A percentile compares a stretch with the other conserved stretches of the same genome.
These are phyloP conservation scores for Artemia sinica DNA, from an alignment of 2,888 invertebrate species.

Conservation along the genomic window DNA sequence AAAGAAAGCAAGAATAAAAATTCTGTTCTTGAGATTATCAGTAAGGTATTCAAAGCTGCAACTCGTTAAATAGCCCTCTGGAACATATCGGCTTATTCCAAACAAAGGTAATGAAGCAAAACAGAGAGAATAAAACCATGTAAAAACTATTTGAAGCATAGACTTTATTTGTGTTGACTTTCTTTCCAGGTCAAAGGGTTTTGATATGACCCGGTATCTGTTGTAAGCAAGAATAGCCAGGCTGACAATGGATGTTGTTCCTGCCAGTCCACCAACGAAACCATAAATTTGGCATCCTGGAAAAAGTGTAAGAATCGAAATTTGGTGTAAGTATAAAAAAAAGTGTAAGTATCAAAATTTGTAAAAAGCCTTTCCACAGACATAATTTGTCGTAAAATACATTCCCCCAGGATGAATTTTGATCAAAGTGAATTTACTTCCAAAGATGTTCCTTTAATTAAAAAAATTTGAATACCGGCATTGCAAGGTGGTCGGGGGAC, in stretches of 20 bases:
- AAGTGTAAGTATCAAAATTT: too few species aligned
- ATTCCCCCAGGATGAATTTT: too few species aligned
- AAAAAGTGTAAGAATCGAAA: conserved; percentile 28
- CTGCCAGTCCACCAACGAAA: conserved; percentile 59
- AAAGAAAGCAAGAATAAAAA: conserved; percentile 56
- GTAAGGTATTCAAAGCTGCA: conserved; percentile 72
- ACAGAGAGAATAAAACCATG: conserved; percentile 54
- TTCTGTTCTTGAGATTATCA: conserved; percentile 39
- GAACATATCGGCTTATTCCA: conserved; percentile 56
- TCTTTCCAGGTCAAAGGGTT: conserved; percentile 50
- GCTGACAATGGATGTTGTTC: conserved; percentile 61
- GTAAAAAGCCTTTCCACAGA: too few species aligned
- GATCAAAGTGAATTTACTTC: too few species aligned
- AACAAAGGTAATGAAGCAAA: conserved; percentile 54
- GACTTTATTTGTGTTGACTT: conserved; percentile 40
- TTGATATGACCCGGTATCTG: conserved; percentile 61
- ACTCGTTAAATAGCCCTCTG: conserved; percentile 64
- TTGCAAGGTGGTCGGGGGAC: too few species aligned
- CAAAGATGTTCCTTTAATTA: too few species aligned
- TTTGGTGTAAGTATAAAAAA: too few species aligned
- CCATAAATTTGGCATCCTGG: conserved; percentile 60
- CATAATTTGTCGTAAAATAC: too few species aligned
- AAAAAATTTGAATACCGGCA: too few species aligned
- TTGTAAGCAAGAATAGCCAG: conserved; percentile 61
- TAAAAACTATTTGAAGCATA: conserved; percentile 41